phyloP scores from a whole-genome alignment of 2,113 vertebrate species.

The Poeciliopsis prolifica region DNA sequence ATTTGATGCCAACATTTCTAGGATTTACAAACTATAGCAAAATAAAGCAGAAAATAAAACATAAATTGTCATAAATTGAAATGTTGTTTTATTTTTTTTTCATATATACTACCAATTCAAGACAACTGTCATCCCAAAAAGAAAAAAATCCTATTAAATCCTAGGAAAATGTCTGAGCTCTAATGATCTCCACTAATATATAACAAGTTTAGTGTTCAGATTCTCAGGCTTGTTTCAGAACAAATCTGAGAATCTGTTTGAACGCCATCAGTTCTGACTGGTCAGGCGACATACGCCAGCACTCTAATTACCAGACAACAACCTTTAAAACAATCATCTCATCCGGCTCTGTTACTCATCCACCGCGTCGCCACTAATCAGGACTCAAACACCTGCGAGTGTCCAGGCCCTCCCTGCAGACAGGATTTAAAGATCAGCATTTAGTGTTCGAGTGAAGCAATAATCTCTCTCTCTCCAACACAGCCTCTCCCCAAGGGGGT shows the following conservation, averaged over 20 bases:
- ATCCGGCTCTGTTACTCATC: conserved; percentile 65
- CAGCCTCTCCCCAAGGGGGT: conserved; percentile 19
- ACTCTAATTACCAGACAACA: conserved; percentile 57
- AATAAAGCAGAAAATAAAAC: too few species aligned
- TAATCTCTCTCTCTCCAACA: conserved; percentile 20
- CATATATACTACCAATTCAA: too few species aligned
- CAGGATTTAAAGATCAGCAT: conserved; percentile 66
- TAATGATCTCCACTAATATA: not conserved
- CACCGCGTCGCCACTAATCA: conserved; percentile 57
- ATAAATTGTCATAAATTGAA: too few species aligned
- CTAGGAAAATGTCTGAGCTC: not conserved
- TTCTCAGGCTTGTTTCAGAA: not conserved
- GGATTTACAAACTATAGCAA: too few species aligned
- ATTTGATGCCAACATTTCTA: too few species aligned
- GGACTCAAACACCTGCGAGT: conserved; percentile 56
- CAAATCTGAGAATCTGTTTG: conserved; percentile 12
- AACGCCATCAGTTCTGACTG: conserved; percentile 17
- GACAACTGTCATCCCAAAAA: not conserved
- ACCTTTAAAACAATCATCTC: conserved; percentile 49
- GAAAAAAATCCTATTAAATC: not conserved
- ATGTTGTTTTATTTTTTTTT: too few species aligned
- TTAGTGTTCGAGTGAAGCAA: conserved; percentile 49
- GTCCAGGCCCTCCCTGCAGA: conserved; percentile 65
- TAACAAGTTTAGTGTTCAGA: not conserved
- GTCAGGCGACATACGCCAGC: conserved; percentile 50